phyloP scores from a whole-genome alignment of 2,797 vertebrate species.

The Poecilia wingei region DNA sequence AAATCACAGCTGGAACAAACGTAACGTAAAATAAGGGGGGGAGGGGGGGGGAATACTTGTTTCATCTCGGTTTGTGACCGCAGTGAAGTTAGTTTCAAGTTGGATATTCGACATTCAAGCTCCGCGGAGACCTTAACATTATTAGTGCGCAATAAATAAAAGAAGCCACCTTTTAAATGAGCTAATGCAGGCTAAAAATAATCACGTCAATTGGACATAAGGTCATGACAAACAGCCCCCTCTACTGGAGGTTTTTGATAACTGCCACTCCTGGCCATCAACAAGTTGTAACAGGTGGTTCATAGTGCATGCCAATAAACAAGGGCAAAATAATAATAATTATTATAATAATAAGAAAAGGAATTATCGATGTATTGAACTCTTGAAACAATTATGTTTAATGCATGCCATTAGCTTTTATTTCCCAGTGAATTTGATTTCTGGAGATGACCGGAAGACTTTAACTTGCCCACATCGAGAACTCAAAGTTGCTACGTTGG shows the following conservation, averaged over 20 bases:
- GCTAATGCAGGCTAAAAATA: not conserved
- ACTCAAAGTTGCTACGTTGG: not conserved
- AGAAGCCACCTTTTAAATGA: not conserved
- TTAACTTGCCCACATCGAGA: not conserved
- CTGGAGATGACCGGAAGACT: not conserved
- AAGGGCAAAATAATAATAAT: not conserved
- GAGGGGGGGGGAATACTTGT: not conserved
- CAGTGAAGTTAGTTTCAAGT: too few relatives aligned
- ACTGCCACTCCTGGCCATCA: not conserved
- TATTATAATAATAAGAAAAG: too few relatives aligned
- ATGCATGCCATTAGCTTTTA: not conserved
- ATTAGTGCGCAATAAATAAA: too few relatives aligned
- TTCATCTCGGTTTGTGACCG: not conserved
- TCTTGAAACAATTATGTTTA: not conserved
- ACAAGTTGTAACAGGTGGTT: not conserved
- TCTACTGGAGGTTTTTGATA: not conserved
- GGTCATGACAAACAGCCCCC: not conserved
- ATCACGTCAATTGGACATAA: not conserved
- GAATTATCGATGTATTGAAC: not conserved
- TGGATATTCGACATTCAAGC: too few relatives aligned
- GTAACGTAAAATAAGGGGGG: not conserved
- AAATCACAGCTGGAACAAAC: not conserved
- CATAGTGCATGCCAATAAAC: not conserved
- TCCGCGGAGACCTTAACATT: too few relatives aligned
- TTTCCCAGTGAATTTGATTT: not conserved